Base-by-base conservation (phyloP, 2,888 invertebrate genomes). In the Habrosyne pyritoides region DNA sequence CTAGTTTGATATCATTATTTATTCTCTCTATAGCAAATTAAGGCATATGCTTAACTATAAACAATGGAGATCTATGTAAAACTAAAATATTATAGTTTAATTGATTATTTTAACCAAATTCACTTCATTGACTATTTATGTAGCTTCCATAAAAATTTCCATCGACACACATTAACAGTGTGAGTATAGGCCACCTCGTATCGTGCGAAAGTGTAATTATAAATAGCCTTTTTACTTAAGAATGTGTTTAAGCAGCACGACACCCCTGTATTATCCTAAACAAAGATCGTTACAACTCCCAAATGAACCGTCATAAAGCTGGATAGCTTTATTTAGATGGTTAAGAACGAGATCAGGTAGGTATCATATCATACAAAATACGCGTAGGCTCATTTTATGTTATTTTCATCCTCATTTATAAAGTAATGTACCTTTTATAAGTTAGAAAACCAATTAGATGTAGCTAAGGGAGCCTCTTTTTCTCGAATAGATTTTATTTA, bases 291-390 rank as follows among this genome's bases (percentile, higher is more conserved):
- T 79, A 78, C 73, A 72, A 71, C 77, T 68, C 73, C 71, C 75
- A 75, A 84, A 84, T 83, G 79, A 83, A 81, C 82, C 83, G 81
- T 83, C 81, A 79, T 74, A 79, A 79, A 76, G 73, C 74, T 67
- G 64, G 84, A 87, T 86, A 75, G 72, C 86, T 87, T 85, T 81
- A 87, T 87, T 83, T 72, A 71, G 70, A 67, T 66, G 66, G 67
- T 66, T 71, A 69, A 24, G 7, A 77, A 73, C 72, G 71, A 73
- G 64, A 75, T n/a, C n/a, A n/a, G n/a, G n/a, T 76, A 33, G n/a
- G 4, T 33, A 33, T 33, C n/a, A 33, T 73, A 72, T 73, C 75
- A 66, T 53, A 55, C 66, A 73, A 75, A 76, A 71, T 67, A 49
- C 26, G 28, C 18, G 30, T 4, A 24, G 28, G n/a, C n/a, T 7